Evolutionary conservation across 2,888 invertebrate species (phyloP), one percentile per base, ranked within the genome.

Genomic region (Silvanus unidentatus): DNA sequence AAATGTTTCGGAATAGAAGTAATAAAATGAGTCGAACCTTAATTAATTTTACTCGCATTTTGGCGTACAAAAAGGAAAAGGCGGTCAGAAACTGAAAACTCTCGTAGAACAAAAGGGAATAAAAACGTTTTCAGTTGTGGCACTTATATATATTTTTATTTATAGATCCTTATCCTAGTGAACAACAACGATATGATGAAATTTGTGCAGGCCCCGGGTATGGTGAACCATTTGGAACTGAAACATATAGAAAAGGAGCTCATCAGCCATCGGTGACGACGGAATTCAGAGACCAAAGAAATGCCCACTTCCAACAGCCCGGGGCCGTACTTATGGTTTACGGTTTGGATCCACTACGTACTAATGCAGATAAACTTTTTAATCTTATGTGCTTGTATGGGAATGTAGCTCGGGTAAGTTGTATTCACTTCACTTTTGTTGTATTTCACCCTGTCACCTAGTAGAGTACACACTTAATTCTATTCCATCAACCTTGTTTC

Each of bases 331-430:
- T 97, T 78, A 97, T 98, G 97, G 94, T 98, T 45, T 98, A 99
- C 75, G 97, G 97, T 2, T 78, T 99, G 52, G 92, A 95, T 70
- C 86, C 88, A 43, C 85, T 90, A 62, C 90, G 91, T 63, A 89
- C 95, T 69, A 99, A 97, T 74, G 90, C 94, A 53, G 96, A 97
- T 68, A 84, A 88, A 65, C 81, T 99, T 50, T 99, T 99, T 82
- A 99, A 99, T 76, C 78, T 99, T 63, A 92, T 99, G 77, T 99
- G 99, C 75, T 82, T 98, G 52, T 99, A 98, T 73, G 99, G 99
- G 61, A 99, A 99, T 72, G 96, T 98, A 55, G 88, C 93, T 62
- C 86, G 94, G 82, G 96, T 97, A 73, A 67, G 66, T 35, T 40
- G n/a, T 22, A 3, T 5, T 22, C 3, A 22, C 3, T 5, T 22